Percentiles rank a stretch among this genome's conserved stretches.
Evolutionary conservation across 2,888 invertebrate genomes (phyloP).

Genomic region (Melinaea marsaeus): DNA sequence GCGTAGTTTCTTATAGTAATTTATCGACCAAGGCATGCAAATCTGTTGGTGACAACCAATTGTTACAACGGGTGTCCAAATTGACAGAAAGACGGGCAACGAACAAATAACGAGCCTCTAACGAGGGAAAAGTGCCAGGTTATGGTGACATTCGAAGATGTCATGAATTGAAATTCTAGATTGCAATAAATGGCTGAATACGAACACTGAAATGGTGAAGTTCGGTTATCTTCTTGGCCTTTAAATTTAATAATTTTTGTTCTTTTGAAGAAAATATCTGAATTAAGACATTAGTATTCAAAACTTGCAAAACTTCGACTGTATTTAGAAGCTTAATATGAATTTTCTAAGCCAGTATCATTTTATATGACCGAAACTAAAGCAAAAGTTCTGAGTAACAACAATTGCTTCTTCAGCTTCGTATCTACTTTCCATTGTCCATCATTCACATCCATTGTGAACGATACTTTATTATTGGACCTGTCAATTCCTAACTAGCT

Average conservation of each 20-base stretch:
- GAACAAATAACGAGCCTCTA: constrained; percentile 72
- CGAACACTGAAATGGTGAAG: constrained; percentile 13
- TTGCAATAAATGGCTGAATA: constrained; percentile 13
- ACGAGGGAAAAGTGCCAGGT: constrained; percentile 71
- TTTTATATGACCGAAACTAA: constrained; percentile 12
- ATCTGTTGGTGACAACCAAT: constrained; percentile 45
- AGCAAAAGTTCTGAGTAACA: constrained; percentile 11
- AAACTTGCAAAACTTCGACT: background rate
- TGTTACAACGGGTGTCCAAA: constrained; percentile 43
- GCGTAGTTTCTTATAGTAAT: background rate
- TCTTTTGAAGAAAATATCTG: no score
- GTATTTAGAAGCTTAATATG: background rate
- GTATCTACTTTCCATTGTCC: constrained; percentile 47
- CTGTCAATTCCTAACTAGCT: constrained; percentile 45
- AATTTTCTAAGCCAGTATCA: background rate
- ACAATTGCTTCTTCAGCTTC: constrained; percentile 20
- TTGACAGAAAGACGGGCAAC: constrained; percentile 56
- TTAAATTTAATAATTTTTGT: no score
- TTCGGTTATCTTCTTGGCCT: background rate
- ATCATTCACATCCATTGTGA: constrained; percentile 53
- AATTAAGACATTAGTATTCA: background rate
- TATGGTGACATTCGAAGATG: constrained; percentile 35
- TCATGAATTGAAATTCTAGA: constrained; percentile 28
- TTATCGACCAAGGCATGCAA: constrained; percentile 1
- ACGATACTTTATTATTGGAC: constrained; percentile 52